Evolutionary conservation across 1,140 invertebrate genomes (phyloP).

Genomic region (Drosophila setifemur): DNA sequence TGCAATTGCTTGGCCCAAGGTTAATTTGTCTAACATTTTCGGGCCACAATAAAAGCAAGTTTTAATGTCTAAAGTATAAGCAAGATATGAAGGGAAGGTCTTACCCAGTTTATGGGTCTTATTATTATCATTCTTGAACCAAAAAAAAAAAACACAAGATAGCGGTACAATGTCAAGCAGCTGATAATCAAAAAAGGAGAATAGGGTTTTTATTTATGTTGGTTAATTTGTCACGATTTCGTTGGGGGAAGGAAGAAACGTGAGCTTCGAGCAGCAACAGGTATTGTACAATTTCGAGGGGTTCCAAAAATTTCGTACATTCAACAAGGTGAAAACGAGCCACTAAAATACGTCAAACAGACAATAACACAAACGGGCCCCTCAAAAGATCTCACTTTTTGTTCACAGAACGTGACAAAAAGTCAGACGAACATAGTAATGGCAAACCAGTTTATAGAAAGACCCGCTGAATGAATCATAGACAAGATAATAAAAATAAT

Average conservation of each 20-base stretch:
- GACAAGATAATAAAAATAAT: conserved; percentile 35
- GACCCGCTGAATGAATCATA: conserved; percentile 59
- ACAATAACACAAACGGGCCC: conserved; percentile 35
- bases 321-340: conserved; percentile 31
- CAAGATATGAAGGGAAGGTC: conserved; percentile 30
- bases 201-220: conserved; percentile 7
- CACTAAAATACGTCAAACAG: conserved; percentile 10
- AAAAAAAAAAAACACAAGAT: conserved; percentile 18
- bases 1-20: conserved; percentile 22
- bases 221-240: conserved; percentile 25
- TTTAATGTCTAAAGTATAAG: conserved; percentile 7
- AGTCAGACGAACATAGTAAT: conserved; percentile 43
- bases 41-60: conserved; percentile 17
- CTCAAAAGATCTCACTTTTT: conserved; percentile 71
- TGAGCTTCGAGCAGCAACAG: conserved; percentile 48
- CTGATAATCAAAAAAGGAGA: background rate
- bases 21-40: conserved; percentile 28
- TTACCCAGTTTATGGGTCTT: conserved; percentile 1
- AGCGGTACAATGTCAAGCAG: conserved; percentile 5
- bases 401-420: conserved; percentile 72
- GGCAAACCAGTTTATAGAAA: conserved; percentile 70
- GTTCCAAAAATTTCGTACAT: conserved; percentile 24
- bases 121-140: background rate
- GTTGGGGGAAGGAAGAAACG: conserved; percentile 12
- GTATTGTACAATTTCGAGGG: conserved; percentile 25